Conservation (phyloP, 2,888 invertebrate genomes). For the Tigriopus californicus region DNA sequence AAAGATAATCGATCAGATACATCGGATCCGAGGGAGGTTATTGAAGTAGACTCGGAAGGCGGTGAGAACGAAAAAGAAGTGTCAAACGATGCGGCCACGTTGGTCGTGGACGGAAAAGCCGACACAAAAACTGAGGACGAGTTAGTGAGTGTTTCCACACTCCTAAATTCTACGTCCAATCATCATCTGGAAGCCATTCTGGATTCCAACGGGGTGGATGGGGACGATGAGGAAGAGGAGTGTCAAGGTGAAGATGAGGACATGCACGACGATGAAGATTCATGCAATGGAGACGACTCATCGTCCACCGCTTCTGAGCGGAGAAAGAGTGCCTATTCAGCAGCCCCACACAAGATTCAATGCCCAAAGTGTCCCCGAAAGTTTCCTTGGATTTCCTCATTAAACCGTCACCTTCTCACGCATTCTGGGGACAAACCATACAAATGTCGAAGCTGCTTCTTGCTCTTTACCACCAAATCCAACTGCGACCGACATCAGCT, state of each 20-base stretch:
- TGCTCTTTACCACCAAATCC: constrained; percentile 88
- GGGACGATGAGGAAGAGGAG: constrained; percentile 19
- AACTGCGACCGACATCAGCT: constrained; percentile 87
- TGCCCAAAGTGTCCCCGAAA: constrained; percentile 83
- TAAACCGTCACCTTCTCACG: constrained; percentile 81
- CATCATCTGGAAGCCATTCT: constrained; percentile 45
- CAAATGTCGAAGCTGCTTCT: constrained; percentile 77
- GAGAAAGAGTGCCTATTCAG: constrained; percentile 83
- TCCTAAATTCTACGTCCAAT: constrained; percentile 51
- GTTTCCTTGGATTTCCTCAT: constrained; percentile 90
- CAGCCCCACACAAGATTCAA: constrained; percentile 78
- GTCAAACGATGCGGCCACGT: constrained; percentile 29
- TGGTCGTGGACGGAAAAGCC: constrained; percentile 15
- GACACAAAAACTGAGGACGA: constrained; percentile 29
- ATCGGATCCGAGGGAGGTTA: background rate
- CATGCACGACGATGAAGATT: constrained; percentile 44
- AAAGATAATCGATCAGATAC: constrained; percentile 13
- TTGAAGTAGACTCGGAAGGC: constrained; percentile 8
- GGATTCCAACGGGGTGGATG: constrained; percentile 26
- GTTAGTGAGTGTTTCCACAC: constrained; percentile 53
- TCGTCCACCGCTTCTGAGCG: constrained; percentile 30
- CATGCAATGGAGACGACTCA: constrained; percentile 31
- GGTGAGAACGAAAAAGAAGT: constrained; percentile 23
- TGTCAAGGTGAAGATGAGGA: constrained; percentile 24
- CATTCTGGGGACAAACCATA: constrained; percentile 92